These are phyloP conservation scores for Coccyzus lansbergi DNA, from an alignment of 2,797 vertebrate genomes.

Conservation along the genomic window DNA sequence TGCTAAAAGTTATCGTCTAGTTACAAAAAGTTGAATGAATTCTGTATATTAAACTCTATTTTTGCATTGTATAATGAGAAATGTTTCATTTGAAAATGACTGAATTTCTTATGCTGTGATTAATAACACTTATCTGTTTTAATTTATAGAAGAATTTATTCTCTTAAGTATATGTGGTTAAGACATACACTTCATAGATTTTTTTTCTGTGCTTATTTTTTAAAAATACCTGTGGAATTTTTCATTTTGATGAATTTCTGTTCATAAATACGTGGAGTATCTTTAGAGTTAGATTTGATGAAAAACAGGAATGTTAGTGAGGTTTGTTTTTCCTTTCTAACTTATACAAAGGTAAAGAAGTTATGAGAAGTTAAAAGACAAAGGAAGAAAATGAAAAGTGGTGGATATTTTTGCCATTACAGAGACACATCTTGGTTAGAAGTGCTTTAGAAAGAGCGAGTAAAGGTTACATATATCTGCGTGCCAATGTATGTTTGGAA, in stretches of 20 bases:
- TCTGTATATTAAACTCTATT: background rate
- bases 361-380: background rate
- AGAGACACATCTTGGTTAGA: background rate
- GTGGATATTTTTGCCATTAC: background rate
- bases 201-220: background rate
- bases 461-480: background rate
- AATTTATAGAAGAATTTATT: background rate
- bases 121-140: background rate
- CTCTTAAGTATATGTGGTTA: background rate
- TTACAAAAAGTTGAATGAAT: background rate
- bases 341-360: background rate
- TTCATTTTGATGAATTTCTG: background rate
- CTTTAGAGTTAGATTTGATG: background rate
- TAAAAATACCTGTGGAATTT: background rate
- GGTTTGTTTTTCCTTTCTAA: background rate
- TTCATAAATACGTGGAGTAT: background rate
- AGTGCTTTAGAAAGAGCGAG: background rate
- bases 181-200: fast-evolving
- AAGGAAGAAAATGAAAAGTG: background rate
- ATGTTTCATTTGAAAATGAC: background rate
- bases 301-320: background rate
- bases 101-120: background rate
- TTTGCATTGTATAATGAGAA: background rate
- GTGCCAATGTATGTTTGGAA: background rate
- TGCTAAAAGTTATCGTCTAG: background rate